Conservation (phyloP, 2,888 invertebrate genomes). For the Drosophila silvestris region DNA sequence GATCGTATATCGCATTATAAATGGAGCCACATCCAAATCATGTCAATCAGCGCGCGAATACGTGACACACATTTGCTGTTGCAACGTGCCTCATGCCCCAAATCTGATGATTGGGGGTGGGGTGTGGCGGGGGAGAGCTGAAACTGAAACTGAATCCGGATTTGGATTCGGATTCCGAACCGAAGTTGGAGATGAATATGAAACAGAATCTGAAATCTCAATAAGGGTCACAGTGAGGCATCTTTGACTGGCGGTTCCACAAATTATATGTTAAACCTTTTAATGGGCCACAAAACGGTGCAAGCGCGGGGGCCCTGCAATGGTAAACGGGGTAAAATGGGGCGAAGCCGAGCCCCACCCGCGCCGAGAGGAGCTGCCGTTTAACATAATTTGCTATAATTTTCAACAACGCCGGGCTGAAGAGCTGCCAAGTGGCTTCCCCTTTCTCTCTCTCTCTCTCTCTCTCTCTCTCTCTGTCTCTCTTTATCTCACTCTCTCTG, state of each 20-base stretch:
- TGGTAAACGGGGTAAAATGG: constrained; percentile 41
- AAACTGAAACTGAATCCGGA: constrained; percentile 1
- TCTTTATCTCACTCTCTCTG: background rate
- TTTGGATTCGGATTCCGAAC: constrained; percentile 3
- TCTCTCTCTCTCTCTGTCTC: background rate
- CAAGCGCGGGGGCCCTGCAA: constrained; percentile 8
- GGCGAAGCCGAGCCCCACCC: constrained; percentile 57
- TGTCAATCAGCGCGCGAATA: constrained; percentile 70
- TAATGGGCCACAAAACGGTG: constrained; percentile 55
- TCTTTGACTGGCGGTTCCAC: constrained; percentile 62
- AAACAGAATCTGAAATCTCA: constrained; percentile 10
- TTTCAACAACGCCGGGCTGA: constrained; percentile 74
- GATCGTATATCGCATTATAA: constrained; percentile 19
- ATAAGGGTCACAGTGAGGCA: constrained; percentile 49
- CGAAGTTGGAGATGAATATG: constrained; percentile 1
- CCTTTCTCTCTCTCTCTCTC: constrained; percentile 22
- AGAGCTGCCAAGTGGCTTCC: constrained; percentile 62
- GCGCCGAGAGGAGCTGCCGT: constrained; percentile 78
- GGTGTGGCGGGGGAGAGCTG: background rate
- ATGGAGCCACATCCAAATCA: constrained; percentile 63
- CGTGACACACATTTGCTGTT: constrained; percentile 73
- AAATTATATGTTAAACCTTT: constrained; percentile 69
- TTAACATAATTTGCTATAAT: constrained; percentile 85
- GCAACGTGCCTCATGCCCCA: constrained; percentile 23
- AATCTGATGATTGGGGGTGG: constrained; percentile 19